Percentiles rank a stretch among this genome's conserved stretches.
phyloP scores from a whole-genome alignment of 2,888 invertebrate species.

The Hypsopygia costalis region DNA sequence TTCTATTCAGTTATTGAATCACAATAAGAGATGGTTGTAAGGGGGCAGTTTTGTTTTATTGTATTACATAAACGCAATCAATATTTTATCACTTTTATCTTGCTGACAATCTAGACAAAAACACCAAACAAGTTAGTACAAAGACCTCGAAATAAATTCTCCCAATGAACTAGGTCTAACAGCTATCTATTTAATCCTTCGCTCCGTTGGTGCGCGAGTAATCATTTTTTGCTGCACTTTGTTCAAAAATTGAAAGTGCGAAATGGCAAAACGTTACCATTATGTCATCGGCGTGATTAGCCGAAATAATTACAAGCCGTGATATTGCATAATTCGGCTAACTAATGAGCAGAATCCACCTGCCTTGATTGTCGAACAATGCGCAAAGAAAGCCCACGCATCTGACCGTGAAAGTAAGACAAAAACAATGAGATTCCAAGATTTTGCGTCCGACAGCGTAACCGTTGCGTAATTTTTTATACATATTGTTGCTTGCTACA shows the following conservation, averaged over 20 bases:
- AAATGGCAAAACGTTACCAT: neutral
- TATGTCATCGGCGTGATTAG: slow-evolving; percentile 20
- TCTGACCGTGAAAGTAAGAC: slow-evolving; percentile 71
- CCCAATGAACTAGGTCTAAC: too few relatives aligned
- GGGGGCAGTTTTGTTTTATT: too few relatives aligned
- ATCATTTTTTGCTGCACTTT: neutral
- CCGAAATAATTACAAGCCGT: slow-evolving; percentile 24
- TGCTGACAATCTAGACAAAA: too few relatives aligned
- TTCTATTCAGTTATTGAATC: too few relatives aligned
- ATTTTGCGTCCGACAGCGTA: neutral
- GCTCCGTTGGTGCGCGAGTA: slow-evolving; percentile 1
- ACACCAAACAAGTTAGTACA: too few relatives aligned
- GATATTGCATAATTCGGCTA: slow-evolving; percentile 15
- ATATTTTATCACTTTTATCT: too few relatives aligned
- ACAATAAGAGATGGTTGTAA: too few relatives aligned
- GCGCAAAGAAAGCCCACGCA: slow-evolving; percentile 58
- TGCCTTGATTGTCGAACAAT: slow-evolving; percentile 20
- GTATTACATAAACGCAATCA: too few relatives aligned
- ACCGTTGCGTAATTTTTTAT: neutral
- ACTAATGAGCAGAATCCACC: slow-evolving; percentile 28
- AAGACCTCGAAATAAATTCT: too few relatives aligned
- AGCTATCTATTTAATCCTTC: neutral
- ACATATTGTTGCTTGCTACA: neutral
- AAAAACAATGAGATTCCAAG: slow-evolving; percentile 33
- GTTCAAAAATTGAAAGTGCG: slow-evolving; percentile 6